phyloP scores from a whole-genome alignment of 2,797 vertebrate genomes.

The Urocyon cinereoargenteus region DNA sequence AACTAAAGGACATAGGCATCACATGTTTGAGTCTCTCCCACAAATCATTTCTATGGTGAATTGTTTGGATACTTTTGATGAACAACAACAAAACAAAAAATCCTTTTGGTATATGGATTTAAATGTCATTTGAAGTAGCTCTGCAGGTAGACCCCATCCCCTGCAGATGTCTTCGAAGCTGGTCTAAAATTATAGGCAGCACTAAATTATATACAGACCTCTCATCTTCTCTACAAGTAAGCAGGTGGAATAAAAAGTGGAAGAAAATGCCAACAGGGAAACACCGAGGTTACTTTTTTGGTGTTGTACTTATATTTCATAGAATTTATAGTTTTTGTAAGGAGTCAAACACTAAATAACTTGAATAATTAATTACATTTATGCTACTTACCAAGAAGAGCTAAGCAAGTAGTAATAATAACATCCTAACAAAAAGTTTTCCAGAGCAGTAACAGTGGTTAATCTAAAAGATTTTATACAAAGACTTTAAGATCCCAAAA shows the following conservation, averaged over 20 bases:
- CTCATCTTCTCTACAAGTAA: neutral
- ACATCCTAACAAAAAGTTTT: neutral
- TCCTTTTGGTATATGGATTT: neutral
- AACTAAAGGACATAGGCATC: neutral
- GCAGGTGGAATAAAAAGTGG: neutral
- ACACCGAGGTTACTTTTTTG: neutral
- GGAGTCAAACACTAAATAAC: neutral
- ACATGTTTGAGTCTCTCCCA: neutral
- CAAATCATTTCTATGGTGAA: neutral
- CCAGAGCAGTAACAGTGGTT: neutral
- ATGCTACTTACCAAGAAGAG: neutral
- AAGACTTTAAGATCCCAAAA: neutral
- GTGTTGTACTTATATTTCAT: neutral
- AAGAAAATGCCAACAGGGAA: neutral
- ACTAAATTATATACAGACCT: neutral
- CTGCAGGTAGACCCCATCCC: rapidly evolving
- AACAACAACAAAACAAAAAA: neutral
- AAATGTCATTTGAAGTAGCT: neutral
- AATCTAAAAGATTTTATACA: neutral
- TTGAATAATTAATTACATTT: neutral
- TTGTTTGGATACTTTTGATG: neutral
- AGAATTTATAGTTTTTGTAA: neutral
- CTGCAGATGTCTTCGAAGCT: neutral
- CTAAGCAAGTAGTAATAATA: neutral
- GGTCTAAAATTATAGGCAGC: neutral